Evolutionary conservation across 2,888 invertebrate species (phyloP).

Genomic region (Plebejus argus): DNA sequence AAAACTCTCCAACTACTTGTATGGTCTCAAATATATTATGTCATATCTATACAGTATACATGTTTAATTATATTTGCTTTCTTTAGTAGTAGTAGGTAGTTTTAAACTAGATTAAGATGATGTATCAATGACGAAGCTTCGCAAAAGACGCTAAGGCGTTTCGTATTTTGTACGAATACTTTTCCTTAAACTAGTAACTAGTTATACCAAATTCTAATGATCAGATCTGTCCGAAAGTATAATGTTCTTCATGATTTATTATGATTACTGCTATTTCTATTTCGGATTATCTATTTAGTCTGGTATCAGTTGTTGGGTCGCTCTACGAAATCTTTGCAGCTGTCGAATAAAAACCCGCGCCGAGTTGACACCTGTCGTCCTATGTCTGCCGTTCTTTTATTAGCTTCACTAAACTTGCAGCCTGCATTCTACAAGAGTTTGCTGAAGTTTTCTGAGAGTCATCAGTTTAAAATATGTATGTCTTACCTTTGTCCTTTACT

Average conservation of each 20-base stretch:
- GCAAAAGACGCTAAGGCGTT: too few relatives aligned
- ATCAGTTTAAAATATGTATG: too few relatives aligned
- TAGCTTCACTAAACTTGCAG: not conserved
- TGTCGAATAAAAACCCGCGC: not conserved
- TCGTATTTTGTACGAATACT: not conserved
- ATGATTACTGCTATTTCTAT: not conserved
- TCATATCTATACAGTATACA: too few relatives aligned
- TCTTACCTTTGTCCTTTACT: too few relatives aligned
- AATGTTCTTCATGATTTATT: not conserved
- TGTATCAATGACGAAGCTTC: too few relatives aligned
- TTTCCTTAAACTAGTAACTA: not conserved
- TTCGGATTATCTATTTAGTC: not conserved
- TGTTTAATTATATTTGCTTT: not conserved
- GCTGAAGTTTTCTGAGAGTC: not conserved
- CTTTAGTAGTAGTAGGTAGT: not conserved
- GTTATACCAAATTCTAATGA: not conserved
- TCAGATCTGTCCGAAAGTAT: not conserved
- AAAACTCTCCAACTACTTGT: too few relatives aligned
- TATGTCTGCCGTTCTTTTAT: not conserved
- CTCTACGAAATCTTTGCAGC: conserved; percentile 17
- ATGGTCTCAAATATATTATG: too few relatives aligned
- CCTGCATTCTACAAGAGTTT: not conserved
- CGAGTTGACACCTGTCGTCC: not conserved
- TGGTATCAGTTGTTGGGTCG: not conserved
- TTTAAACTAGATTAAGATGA: too few relatives aligned